Percentiles rank a stretch among this genome's conserved stretches.
phyloP scores from a whole-genome alignment of 2,113 vertebrate genomes.

The Oryzias javanicus region DNA sequence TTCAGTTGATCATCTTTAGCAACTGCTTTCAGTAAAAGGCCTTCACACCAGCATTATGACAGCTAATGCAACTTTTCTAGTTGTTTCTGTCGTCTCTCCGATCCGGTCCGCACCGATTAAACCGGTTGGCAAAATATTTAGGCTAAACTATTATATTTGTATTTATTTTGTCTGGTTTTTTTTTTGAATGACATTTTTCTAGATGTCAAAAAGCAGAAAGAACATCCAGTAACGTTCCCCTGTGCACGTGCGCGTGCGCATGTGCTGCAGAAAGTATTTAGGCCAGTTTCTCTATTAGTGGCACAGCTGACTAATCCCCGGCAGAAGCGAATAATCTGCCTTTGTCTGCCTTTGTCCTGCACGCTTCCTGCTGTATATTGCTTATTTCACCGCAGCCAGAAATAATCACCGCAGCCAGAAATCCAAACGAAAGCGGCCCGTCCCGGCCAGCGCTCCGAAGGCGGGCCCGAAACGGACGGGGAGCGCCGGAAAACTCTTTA shows the following conservation, averaged over 20 bases:
- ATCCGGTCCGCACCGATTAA: no score
- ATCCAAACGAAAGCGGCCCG: conserved; percentile 17
- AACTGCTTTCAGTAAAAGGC: no score
- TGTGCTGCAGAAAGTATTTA: conserved; percentile 35
- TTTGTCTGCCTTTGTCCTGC: conserved; percentile 20
- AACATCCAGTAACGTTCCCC: not conserved
- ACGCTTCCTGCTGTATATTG: conserved; percentile 25
- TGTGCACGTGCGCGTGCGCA: conserved; percentile 10
- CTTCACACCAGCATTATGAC: no score
- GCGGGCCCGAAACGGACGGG: not conserved
- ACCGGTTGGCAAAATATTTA: no score
- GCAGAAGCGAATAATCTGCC: conserved; percentile 53
- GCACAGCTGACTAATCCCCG: conserved; percentile 56
- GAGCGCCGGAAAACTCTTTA: not conserved
- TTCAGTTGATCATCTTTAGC: no score
- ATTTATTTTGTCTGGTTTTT: no score
- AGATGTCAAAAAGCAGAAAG: not conserved
- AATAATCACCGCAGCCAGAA: conserved; percentile 13
- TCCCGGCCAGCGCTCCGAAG: conserved; percentile 15
- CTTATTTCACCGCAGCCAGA: conserved; percentile 17
- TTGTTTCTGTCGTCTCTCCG: no score
- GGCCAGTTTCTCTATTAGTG: conserved; percentile 59
- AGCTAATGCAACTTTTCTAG: not conserved
- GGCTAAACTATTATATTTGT: no score
- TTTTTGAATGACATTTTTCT: no score